Evolutionary conservation across 2,113 vertebrate species (phyloP), one percentile per base, ranked within the genome.

Genomic region (Lepus americanus): DNA sequence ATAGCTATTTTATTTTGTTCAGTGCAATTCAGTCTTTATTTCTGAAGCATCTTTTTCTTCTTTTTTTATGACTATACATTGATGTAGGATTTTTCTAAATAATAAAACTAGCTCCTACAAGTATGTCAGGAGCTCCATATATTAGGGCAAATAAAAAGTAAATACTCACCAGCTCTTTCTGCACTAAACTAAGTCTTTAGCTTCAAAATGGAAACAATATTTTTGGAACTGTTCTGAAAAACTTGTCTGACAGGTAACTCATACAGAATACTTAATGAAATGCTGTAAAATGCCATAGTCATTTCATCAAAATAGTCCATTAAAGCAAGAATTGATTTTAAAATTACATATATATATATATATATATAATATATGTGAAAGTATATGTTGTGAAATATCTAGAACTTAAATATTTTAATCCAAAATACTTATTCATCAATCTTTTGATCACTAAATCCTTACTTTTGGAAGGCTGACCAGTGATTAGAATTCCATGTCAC

Each of bases 1-100:
- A 3, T 70, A 67, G 89, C 33, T 91, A 64, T 87, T 96, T 79
- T 64, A 69, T 53, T 94, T 95, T 86, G 67, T 86, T 92, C 73
- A 76, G 67, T 61, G 29, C 61, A 84, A 79, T 80, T 88, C 36
- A 74, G 59, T 80, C 67, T 89, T 74, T 16, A 23, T 61, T 69
- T 92, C 69, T 77, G 29, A 89, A 93, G 64, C 80, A 10, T 27
- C 55, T 95, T 66, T 39, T 73, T 61, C 55, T 84, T 81, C 55
- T 59, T 16, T 27, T 31, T 29, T 20, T 17, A 49, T 39, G 49
- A 66, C 4, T 19, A 33, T 27, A 12, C 36, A 44, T 78, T 64
- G 55, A 94, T 53, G 31, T 22, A 17, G 20, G 4, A 55, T 84
- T 67, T 66, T 44, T 82, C 36, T 39, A 9, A 85, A 33, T 11